Conservation (phyloP, 2,113 vertebrate species). For the Colius striatus region DNA sequence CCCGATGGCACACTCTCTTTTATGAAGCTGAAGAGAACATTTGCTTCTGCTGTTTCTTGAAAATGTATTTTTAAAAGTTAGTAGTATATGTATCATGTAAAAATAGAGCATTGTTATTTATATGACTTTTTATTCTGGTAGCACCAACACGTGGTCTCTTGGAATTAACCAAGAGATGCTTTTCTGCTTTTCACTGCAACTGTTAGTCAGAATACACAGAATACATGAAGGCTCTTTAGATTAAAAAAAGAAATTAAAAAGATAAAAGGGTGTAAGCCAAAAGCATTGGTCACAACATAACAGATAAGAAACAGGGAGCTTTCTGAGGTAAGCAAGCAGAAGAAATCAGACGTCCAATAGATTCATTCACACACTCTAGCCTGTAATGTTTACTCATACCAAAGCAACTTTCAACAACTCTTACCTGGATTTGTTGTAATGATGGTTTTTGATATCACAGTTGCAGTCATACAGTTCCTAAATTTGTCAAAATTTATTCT, state of each 20-base stretch:
- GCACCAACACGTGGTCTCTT: fast-evolving
- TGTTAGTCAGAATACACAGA: neutral
- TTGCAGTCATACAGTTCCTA: slow-evolving; percentile 90
- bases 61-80: neutral
- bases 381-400: neutral
- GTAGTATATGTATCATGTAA: neutral
- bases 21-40: slow-evolving; percentile 84
- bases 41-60: slow-evolving; percentile 91
- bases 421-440: slow-evolving; percentile 95
- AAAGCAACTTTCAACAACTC: neutral
- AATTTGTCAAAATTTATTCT: slow-evolving; percentile 94
- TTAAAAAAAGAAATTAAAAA: neutral
- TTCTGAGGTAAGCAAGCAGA: neutral
- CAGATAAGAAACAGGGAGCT: neutral
- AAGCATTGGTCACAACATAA: neutral
- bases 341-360: neutral
- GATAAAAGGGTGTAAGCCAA: neutral
- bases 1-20: slow-evolving; percentile 82
- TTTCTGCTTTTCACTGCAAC: neutral
- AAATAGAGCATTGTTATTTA: neutral
- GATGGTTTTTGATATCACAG: slow-evolving; percentile 91
- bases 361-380: neutral
- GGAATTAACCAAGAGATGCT: neutral
- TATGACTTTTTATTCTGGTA: neutral
- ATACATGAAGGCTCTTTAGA: neutral